Evolutionary conservation across 2,113 vertebrate species (phyloP), one percentile per base, ranked within the genome.

Genomic region (Gnathonemus longibarbis): DNA sequence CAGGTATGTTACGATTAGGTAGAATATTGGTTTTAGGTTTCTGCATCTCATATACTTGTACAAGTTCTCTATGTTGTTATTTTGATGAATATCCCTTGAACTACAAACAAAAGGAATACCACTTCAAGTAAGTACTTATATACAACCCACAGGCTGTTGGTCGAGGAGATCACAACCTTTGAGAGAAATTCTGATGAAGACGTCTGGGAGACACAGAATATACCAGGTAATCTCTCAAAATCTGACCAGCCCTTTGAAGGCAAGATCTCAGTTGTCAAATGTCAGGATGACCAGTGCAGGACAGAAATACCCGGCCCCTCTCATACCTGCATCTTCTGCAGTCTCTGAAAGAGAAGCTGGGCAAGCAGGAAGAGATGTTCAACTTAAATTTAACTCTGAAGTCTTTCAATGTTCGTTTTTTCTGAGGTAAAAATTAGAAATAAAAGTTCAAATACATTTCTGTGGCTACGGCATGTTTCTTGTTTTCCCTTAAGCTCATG

Each of bases 341-440:
- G 85, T 31, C 11, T 87, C 85, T 53, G n/a, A 87, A 56, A 53
- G n/a, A 53, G 15, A 27, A n/a, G 15, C 85, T 19, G 85, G 50
- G 85, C n/a, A 53, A 19, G 48, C 49, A 87, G n/a, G 85, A 53
- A 53, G 84, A 50, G n/a, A 53, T 48, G 45, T 84, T 84, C 21
- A 35, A 87, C 27, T 56, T 52, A 87, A 87, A 27, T 86, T n/a
- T 50, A 56, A 92, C 91, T 90, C 86, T 94, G 94, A 93, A 91
- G 83, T 84, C 24, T 84, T 48, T 45, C 39, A 42, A 42, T 46
- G 8, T 24, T 48, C 86, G 84, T 89, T 91, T 96, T 89, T 91
- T 96, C 95, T 97, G 97, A 98, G 97, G 97, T 98, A 97, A 97
- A 96, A 96, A 95, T 95, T 95, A 92, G 91, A 91, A 88, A 88